A percentile compares a stretch with the other conserved stretches of the same genome.
Conservation (phyloP, 2,113 vertebrate species). For the Chloebia gouldiae region DNA sequence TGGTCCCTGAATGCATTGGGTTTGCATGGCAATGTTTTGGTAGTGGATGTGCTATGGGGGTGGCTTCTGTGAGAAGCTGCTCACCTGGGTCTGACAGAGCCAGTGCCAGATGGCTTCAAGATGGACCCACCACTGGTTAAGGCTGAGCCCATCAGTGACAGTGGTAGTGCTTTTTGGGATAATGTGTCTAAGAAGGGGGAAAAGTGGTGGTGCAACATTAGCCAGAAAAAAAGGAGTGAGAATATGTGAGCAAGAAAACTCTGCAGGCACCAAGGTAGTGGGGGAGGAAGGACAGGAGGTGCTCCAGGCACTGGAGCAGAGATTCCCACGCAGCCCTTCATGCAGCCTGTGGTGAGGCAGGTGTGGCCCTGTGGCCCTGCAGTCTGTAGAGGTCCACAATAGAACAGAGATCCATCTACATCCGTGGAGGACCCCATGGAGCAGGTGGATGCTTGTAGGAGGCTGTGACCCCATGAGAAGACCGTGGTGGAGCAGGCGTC, state of each 20-base stretch:
- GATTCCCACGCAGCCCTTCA: background rate
- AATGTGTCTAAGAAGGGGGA: rapidly evolving
- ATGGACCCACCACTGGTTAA: background rate
- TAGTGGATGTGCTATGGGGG: background rate
- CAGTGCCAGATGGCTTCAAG: background rate
- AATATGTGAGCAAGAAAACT: background rate
- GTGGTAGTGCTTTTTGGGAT: background rate
- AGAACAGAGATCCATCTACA: background rate
- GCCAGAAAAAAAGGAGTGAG: background rate
- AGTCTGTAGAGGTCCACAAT: background rate
- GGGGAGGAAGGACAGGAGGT: background rate
- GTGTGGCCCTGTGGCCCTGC: background rate
- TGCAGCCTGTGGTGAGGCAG: background rate
- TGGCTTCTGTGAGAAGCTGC: background rate
- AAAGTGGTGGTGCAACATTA: background rate
- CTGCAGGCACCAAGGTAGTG: background rate
- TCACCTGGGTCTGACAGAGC: rapidly evolving
- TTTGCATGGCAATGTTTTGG: background rate
- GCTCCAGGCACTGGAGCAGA: background rate
- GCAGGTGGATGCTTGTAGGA: background rate
- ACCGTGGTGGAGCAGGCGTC: background rate
- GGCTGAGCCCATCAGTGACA: background rate
- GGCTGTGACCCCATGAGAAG: background rate
- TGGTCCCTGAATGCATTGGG: background rate
- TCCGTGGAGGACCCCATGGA: rapidly evolving